Evolutionary conservation across 2,888 invertebrate genomes (phyloP), one percentile per base, ranked within the genome.

Genomic region (Andricus curvator): DNA sequence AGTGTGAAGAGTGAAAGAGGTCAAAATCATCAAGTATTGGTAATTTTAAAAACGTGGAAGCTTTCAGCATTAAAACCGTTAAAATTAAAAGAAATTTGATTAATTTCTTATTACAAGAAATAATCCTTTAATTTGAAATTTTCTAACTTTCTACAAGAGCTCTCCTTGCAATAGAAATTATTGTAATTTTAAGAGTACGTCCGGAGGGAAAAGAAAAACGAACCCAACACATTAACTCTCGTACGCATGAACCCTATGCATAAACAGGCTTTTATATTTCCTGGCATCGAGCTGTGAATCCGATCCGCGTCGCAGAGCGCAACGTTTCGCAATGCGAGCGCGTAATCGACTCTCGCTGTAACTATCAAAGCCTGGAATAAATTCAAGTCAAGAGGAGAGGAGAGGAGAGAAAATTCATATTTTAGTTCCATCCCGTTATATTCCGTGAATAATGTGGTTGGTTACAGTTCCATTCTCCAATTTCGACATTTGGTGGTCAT

Each of bases 291-390:
- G 60, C 60, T 60, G 22, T 13, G 60, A 60, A 22, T 60, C 60
- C 60, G 60, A 60, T 60, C 60, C 60, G 22, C 22, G 60, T 11
- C 60, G 60, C 60, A 60, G 60, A 60, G 60, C 60, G 60, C 60
- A 60, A 20, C 17, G 41, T 67, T 67, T 67, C 15, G 67, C 67
- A 67, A 67, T 67, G 17, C n/a, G 20, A 67, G 67, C 37, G 67
- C 20, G 13, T 67, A 67, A 67, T 67, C 67, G 22, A 67, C 67
- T 67, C 67, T 37, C n/a, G 67, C n/a, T 41, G n/a, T 22, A 67
- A 44, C 41, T 22, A 67, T 67, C 22, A 67, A 66, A 67, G 67
- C 37, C 22, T 37, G 67, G 17, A 67, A 67, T 67, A 44, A 67
- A 67, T 13, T 67, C 5, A 67, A 67, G 22, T 22, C 37, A n/a